phyloP scores from a whole-genome alignment of 2,797 vertebrate species.

The Oreonectes daqikongensis region DNA sequence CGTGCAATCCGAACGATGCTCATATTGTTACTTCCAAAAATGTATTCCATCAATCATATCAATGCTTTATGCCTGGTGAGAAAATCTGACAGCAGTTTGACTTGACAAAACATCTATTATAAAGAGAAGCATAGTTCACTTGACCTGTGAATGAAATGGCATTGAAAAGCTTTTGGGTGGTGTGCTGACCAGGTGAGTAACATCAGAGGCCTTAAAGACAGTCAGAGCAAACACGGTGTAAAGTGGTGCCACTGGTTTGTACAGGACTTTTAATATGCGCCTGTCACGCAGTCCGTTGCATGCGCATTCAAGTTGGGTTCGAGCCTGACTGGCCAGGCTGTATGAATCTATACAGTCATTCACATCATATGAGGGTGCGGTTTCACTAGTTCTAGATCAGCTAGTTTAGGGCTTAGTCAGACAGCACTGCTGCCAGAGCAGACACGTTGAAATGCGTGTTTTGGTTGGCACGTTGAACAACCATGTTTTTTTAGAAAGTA shows the following conservation, averaged over 20 bases:
- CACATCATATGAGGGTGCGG: constrained; percentile 53
- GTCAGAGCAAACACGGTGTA: not conserved
- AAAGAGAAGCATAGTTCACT: not conserved
- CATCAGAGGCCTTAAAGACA: not conserved
- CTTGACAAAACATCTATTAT: not conserved
- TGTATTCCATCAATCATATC: not conserved
- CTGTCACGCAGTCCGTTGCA: constrained; percentile 39
- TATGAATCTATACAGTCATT: constrained; percentile 24
- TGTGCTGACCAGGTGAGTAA: constrained; percentile 15
- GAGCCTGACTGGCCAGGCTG: not conserved
- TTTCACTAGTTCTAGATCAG: constrained; percentile 36
- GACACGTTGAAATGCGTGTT: constrained; percentile 40
- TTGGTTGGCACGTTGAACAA: constrained; percentile 29
- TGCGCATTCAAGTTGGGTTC: constrained; percentile 8
- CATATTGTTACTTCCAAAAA: not conserved
- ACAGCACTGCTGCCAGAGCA: constrained; percentile 44
- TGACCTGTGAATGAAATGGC: not conserved
- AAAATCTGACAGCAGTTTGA: not conserved
- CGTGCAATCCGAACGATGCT: not conserved
- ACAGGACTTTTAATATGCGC: constrained; percentile 40
- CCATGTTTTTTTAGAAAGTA: constrained; percentile 9
- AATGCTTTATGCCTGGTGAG: not conserved
- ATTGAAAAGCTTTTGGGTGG: not conserved
- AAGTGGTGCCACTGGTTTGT: constrained; percentile 41
- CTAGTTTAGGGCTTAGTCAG: constrained; percentile 59